These are phyloP conservation scores for Scophthalmus maximus DNA, from an alignment of 2,113 vertebrate genomes.

Conservation along the genomic window DNA sequence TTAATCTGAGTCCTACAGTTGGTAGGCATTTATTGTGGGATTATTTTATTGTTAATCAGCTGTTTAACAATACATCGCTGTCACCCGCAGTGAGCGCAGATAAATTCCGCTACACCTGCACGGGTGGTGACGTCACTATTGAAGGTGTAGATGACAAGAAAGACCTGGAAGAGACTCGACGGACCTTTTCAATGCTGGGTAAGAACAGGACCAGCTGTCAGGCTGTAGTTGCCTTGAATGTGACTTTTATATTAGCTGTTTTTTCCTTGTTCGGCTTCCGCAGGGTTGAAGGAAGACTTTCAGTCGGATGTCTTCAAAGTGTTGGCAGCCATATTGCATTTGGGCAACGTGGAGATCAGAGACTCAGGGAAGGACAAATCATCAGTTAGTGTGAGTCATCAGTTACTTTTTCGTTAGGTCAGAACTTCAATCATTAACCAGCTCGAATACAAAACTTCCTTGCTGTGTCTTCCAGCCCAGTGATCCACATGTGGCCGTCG, in stretches of 20 bases:
- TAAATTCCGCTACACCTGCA: conserved; percentile 90
- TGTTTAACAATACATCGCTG: conserved; percentile 3
- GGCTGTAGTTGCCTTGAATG: background rate
- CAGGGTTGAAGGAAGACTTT: conserved; percentile 90
- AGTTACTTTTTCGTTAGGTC: background rate
- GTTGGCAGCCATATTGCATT: conserved; percentile 92
- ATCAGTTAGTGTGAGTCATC: conserved; percentile 87
- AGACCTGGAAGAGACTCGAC: conserved; percentile 90
- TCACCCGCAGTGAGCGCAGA: conserved; percentile 86
- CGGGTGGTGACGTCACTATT: conserved; percentile 87
- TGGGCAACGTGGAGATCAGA: conserved; percentile 90
- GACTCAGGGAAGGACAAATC: conserved; percentile 86
- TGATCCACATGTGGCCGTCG: conserved; percentile 87
- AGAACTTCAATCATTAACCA: conserved; percentile 6
- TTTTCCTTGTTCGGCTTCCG: background rate
- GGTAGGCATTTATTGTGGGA: background rate
- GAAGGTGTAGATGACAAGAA: conserved; percentile 90
- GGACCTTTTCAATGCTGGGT: conserved; percentile 92
- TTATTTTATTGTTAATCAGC: background rate
- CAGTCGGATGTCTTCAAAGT: conserved; percentile 92
- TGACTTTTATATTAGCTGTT: background rate
- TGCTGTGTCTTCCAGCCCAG: conserved; percentile 73
- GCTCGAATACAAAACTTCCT: background rate
- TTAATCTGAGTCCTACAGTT: background rate
- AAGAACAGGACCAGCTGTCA: conserved; percentile 15